These are phyloP conservation scores for Hafferia zeledoni DNA, from an alignment of 2,797 vertebrate genomes.

Conservation along the genomic window DNA sequence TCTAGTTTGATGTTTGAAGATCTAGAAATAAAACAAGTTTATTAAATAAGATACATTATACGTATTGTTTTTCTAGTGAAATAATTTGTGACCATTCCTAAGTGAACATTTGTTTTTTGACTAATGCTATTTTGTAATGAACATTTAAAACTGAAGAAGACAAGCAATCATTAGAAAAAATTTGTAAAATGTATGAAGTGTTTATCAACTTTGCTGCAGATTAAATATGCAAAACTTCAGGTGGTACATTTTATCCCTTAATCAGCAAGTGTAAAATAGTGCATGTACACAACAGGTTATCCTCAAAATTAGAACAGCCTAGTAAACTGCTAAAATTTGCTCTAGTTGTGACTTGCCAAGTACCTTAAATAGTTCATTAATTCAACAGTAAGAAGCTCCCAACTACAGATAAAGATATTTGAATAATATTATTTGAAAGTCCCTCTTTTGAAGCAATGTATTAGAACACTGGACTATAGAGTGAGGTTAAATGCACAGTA, in stretches of 20 bases:
- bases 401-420: not conserved
- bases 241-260: not conserved
- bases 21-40: constrained; percentile 70
- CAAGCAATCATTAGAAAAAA: not conserved
- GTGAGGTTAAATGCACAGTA: rapidly evolving
- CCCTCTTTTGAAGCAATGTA: not conserved
- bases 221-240: not conserved
- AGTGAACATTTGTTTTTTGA: not conserved
- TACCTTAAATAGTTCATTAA: not conserved
- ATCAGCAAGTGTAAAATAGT: not conserved
- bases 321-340: not conserved
- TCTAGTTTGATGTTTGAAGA: constrained; percentile 93
- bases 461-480: not conserved
- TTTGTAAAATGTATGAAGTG: not conserved
- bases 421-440: not conserved
- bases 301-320: not conserved
- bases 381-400: not conserved
- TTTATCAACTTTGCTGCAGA: not conserved
- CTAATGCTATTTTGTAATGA: not conserved
- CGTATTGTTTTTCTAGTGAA: not conserved
- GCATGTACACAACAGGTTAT: not conserved
- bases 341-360: not conserved
- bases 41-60: not conserved
- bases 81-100: not conserved
- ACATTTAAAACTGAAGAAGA: not conserved